These are phyloP conservation scores for Xylocopa sonorina DNA, from an alignment of 1,140 invertebrate species.

Conservation along the genomic window DNA sequence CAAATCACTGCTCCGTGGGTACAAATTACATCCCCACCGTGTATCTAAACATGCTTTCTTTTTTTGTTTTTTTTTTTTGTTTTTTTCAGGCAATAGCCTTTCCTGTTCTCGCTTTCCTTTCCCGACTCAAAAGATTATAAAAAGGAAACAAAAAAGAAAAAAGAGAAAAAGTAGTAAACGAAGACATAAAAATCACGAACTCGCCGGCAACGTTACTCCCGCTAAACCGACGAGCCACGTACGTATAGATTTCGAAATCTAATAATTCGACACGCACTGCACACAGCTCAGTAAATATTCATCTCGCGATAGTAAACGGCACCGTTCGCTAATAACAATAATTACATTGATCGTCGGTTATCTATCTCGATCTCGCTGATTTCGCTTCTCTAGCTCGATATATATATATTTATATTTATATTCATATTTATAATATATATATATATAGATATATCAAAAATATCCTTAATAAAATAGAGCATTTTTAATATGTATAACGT, in stretches of 20 bases:
- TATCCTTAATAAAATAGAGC: constrained; percentile 82
- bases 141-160: neutral
- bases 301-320: constrained; percentile 19
- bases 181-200: neutral
- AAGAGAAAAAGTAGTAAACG: neutral
- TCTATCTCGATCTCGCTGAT: constrained; percentile 50
- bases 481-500: constrained; percentile 79
- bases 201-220: too few species aligned
- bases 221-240: too few species aligned
- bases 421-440: constrained; percentile 67
- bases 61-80: neutral
- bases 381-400: constrained; percentile 71
- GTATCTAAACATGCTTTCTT: neutral
- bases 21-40: neutral
- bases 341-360: constrained; percentile 43
- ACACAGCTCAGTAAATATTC: constrained; percentile 51
- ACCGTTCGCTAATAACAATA: constrained; percentile 51
- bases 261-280: constrained; percentile 38
- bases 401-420: constrained; percentile 77
- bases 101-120: neutral
- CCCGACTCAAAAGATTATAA: neutral
- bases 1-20: neutral
- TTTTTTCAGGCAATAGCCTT: too few species aligned
- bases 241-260: constrained; percentile 2
- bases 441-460: constrained; percentile 82